phyloP scores from a whole-genome alignment of 2,113 vertebrate genomes.

The Carollia perspicillata region DNA sequence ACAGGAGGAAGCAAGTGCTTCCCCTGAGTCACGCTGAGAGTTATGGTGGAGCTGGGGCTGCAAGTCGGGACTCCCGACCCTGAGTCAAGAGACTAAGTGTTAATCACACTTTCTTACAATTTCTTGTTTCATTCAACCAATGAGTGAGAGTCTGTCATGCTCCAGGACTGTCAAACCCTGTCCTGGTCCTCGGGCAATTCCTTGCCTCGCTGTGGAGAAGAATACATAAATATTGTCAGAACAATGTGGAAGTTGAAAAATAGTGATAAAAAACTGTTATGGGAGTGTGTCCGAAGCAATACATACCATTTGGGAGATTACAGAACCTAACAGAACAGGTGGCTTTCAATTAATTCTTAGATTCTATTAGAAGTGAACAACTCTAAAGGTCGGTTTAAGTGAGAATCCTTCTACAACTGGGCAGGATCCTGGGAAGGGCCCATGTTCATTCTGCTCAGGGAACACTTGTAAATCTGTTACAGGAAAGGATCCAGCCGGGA shows the following conservation, averaged over 20 bases:
- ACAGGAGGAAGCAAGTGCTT: not conserved
- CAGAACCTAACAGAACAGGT: not conserved
- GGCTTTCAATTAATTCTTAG: not conserved
- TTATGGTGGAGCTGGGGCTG: too few species aligned
- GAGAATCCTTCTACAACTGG: too few species aligned
- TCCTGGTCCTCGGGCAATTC: not conserved
- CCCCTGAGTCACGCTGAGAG: not conserved
- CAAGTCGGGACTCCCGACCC: not conserved
- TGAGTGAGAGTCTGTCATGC: not conserved
- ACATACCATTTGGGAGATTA: not conserved
- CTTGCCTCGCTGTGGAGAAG: not conserved
- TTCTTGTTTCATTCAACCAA: not conserved
- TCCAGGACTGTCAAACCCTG: not conserved
- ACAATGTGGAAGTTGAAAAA: not conserved
- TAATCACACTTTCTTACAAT: not conserved
- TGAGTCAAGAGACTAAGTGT: not conserved
- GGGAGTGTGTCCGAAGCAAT: not conserved
- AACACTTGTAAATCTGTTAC: too few species aligned
- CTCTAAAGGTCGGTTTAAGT: not conserved
- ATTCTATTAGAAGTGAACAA: constrained; percentile 55
- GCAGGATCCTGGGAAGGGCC: too few species aligned
- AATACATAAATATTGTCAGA: not conserved
- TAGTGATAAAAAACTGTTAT: not conserved
- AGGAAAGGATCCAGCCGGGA: too few species aligned
- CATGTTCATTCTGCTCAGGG: too few species aligned